Percentiles rank a stretch among this genome's conserved stretches.
phyloP scores from a whole-genome alignment of 2,113 vertebrate genomes.

The Lasiurus borealis region DNA sequence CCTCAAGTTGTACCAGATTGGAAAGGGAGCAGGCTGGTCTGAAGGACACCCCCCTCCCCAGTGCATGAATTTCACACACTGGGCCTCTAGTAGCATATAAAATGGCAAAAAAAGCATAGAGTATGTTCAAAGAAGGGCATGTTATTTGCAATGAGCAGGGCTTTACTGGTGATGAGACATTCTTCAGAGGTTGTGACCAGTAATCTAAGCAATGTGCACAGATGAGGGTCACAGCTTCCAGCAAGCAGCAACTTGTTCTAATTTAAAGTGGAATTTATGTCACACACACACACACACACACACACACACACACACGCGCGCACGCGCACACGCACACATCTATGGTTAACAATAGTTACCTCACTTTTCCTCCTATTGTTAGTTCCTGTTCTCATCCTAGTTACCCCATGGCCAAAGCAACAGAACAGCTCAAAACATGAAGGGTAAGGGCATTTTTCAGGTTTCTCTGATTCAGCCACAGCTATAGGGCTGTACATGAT shows the following conservation, averaged over 20 bases:
- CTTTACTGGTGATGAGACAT: not conserved
- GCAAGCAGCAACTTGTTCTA: not conserved
- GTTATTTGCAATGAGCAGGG: not conserved
- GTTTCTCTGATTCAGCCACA: not conserved
- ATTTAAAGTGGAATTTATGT: not conserved
- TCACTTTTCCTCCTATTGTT: accelerated
- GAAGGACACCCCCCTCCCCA: too few species aligned
- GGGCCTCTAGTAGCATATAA: not conserved
- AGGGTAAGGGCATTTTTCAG: not conserved
- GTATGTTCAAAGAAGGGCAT: not conserved
- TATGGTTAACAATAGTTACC: not conserved
- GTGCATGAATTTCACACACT: too few species aligned
- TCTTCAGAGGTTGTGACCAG: not conserved
- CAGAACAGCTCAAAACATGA: not conserved
- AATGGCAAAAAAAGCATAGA: not conserved
- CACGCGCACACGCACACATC: not conserved
- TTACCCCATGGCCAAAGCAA: not conserved
- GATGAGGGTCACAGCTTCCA: not conserved
- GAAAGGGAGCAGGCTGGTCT: too few species aligned
- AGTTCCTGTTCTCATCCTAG: not conserved
- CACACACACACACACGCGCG: not conserved
- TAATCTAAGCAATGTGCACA: not conserved
- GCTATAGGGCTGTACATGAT: not conserved
- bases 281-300: not conserved
- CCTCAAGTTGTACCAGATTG: too few species aligned